phyloP scores from a whole-genome alignment of 2,797 vertebrate genomes.

The Acridotheres tristis region DNA sequence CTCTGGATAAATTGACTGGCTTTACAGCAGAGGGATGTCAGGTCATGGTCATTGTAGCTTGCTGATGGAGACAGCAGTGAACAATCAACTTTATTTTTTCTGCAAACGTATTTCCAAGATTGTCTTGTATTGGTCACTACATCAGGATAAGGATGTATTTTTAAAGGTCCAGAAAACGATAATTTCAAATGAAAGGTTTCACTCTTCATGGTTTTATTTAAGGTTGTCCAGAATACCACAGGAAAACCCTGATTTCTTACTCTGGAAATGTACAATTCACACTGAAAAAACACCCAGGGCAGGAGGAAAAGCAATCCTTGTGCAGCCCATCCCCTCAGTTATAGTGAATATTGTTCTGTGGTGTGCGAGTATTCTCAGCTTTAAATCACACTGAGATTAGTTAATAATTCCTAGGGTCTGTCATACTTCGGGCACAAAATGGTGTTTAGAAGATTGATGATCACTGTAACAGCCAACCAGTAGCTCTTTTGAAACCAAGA shows the following conservation, averaged over 20 bases:
- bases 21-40: background rate
- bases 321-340: background rate
- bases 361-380: background rate
- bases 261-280: background rate
- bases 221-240: background rate
- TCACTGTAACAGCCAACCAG: background rate
- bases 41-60: background rate
- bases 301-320: background rate
- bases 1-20: background rate
- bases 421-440: background rate
- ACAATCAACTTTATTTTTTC: background rate
- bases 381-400: background rate
- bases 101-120: background rate
- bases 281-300: background rate
- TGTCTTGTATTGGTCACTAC: background rate
- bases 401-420: background rate
- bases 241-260: background rate
- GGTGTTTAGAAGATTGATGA: background rate
- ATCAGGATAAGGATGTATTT: background rate
- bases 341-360: accelerated
- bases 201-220: background rate
- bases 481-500: background rate
- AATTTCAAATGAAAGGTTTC: background rate
- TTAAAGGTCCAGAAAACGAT: background rate
- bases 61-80: background rate